phyloP scores from a whole-genome alignment of 2,113 vertebrate genomes.

The Salvelinus fontinalis region DNA sequence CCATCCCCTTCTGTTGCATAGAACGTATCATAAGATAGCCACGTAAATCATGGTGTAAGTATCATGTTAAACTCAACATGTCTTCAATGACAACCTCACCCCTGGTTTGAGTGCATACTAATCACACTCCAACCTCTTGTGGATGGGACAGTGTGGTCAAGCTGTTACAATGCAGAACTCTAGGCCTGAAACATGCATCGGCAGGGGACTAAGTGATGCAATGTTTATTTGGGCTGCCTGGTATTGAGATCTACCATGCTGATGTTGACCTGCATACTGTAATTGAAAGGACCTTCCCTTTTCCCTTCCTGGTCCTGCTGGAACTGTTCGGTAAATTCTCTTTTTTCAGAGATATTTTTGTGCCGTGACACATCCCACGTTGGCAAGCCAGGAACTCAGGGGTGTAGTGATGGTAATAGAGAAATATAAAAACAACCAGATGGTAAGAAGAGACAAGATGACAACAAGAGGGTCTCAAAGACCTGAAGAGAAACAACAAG shows the following conservation, averaged over 20 bases:
- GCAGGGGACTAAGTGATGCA: conserved; percentile 2
- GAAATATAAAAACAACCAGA: conserved; percentile 20
- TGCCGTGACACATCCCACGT: conserved; percentile 38
- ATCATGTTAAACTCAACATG: too few species aligned
- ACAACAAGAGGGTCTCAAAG: background rate
- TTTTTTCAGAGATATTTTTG: conserved; percentile 29
- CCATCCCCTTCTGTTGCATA: background rate
- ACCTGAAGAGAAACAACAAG: background rate
- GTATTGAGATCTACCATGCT: conserved; percentile 28
- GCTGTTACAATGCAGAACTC: background rate
- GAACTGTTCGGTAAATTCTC: conserved; percentile 11
- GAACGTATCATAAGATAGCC: background rate
- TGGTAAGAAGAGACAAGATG: conserved; percentile 30
- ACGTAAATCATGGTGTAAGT: background rate
- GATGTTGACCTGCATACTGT: conserved; percentile 34
- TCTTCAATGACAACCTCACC: too few species aligned
- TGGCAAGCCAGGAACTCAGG: conserved; percentile 18
- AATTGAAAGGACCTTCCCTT: conserved; percentile 26
- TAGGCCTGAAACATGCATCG: background rate
- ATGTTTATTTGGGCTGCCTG: conserved; percentile 7
- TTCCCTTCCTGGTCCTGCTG: conserved; percentile 29
- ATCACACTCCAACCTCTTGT: too few species aligned
- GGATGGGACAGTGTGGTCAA: background rate
- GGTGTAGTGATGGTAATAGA: conserved; percentile 34
- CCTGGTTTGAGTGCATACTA: too few species aligned